A percentile compares a stretch with the other conserved stretches of the same genome.
Conservation (phyloP, 2,888 invertebrate genomes). For the Piscicola geometra region DNA sequence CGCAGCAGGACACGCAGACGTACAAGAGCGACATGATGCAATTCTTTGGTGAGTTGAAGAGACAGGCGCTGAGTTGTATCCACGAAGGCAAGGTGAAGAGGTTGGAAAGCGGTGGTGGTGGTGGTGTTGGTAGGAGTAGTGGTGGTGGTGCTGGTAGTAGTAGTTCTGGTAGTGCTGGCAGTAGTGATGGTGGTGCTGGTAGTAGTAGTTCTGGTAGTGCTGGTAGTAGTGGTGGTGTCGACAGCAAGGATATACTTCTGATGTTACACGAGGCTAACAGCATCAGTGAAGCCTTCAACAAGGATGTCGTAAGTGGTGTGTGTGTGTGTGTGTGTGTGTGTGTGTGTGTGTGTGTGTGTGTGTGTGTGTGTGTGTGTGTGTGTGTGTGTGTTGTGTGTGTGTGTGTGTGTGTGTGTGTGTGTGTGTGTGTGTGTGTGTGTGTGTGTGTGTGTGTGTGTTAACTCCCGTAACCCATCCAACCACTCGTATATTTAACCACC, state of each 20-base stretch:
- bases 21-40: slow-evolving; percentile 16
- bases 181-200: not conserved
- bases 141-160: not conserved
- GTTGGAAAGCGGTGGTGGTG: not conserved
- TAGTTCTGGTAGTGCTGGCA: not conserved
- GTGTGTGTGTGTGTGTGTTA: slow-evolving; percentile 29
- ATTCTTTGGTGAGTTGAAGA: slow-evolving; percentile 12
- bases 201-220: not conserved
- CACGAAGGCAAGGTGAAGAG: not conserved
- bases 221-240: slow-evolving; percentile 1
- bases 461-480: too few species aligned
- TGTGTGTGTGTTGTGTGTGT: slow-evolving; percentile 45
- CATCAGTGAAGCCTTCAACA: slow-evolving; percentile 51
- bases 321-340: slow-evolving; percentile 34
- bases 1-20: not conserved
- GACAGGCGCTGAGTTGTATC: too few species aligned
- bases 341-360: slow-evolving; percentile 28
- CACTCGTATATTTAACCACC: too few species aligned
- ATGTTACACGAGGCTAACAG: slow-evolving; percentile 53
- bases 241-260: slow-evolving; percentile 44
- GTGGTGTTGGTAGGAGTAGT: not conserved
- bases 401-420: slow-evolving; percentile 29
- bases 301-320: slow-evolving; percentile 49
- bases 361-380: slow-evolving; percentile 29
- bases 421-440: slow-evolving; percentile 31